phyloP scores from a whole-genome alignment of 2,113 vertebrate genomes.

The Hippocampus zosterae region DNA sequence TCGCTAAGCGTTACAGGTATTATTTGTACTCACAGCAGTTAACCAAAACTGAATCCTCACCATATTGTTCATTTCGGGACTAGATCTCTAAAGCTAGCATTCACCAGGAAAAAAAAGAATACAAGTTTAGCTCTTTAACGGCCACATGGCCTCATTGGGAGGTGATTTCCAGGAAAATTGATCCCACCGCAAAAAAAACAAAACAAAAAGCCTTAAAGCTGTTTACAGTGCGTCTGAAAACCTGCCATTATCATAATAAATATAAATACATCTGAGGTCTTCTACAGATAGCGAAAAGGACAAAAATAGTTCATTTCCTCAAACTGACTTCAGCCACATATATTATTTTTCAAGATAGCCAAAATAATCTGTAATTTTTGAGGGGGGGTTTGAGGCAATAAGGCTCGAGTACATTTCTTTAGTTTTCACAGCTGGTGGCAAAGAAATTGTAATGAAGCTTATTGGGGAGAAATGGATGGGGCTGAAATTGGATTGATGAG shows the following conservation, averaged over 20 bases:
- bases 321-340: conserved; percentile 52
- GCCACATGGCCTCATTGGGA: background rate
- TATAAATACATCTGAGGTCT: conserved; percentile 65
- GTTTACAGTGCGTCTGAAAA: conserved; percentile 28
- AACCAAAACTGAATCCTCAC: background rate
- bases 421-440: conserved; percentile 13
- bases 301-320: conserved; percentile 62
- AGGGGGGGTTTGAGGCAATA: conserved; percentile 26
- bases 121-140: background rate
- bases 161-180: background rate
- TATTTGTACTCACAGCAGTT: background rate
- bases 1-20: background rate
- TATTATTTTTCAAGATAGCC: conserved; percentile 54
- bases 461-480: background rate
- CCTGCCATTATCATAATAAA: conserved; percentile 54
- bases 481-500: background rate
- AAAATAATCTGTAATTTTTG: conserved; percentile 26
- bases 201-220: background rate
- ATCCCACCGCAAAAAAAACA: background rate
- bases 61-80: background rate
- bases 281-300: conserved; percentile 51
- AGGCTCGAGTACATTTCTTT: conserved; percentile 9
- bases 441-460: background rate
- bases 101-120: conserved; percentile 8
- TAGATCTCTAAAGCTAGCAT: background rate